phyloP scores from a whole-genome alignment of 2,113 vertebrate genomes.

The Odontophorus gujanensis region DNA sequence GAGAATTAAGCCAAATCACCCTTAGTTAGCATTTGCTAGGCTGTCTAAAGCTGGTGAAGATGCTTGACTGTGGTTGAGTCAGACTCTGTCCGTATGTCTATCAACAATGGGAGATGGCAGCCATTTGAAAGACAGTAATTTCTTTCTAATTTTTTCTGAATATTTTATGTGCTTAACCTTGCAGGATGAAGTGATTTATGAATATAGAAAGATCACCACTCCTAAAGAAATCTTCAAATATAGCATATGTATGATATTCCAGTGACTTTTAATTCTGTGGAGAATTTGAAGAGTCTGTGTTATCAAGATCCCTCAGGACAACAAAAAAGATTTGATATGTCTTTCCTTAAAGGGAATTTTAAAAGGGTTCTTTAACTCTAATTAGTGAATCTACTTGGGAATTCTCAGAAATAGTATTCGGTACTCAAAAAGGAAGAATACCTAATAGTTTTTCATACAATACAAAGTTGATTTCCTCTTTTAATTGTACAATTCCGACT shows the following conservation, averaged over 20 bases:
- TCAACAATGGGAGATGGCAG: background rate
- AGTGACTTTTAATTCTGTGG: slow-evolving; percentile 29
- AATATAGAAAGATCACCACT: slow-evolving; percentile 14
- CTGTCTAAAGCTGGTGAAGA: background rate
- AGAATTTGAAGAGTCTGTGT: slow-evolving; percentile 46
- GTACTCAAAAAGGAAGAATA: background rate
- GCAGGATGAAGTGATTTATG: background rate
- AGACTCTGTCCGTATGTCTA: background rate
- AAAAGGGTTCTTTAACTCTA: slow-evolving; percentile 59
- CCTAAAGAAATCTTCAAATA: slow-evolving; percentile 46
- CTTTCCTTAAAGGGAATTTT: slow-evolving; percentile 64
- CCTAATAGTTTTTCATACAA: slow-evolving; percentile 4
- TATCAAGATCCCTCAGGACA: slow-evolving; percentile 61
- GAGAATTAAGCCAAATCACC: background rate
- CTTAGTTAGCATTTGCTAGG: background rate
- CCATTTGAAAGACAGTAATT: slow-evolving; percentile 5
- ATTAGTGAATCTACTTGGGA: slow-evolving; percentile 45
- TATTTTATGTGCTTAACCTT: slow-evolving; percentile 33
- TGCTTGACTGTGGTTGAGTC: background rate
- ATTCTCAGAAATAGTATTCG: slow-evolving; percentile 20
- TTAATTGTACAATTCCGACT: background rate
- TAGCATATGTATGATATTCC: slow-evolving; percentile 20
- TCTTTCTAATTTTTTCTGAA: slow-evolving; percentile 22
- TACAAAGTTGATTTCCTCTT: background rate
- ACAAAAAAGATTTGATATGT: slow-evolving; percentile 9